Evolutionary conservation across 2,888 invertebrate genomes (phyloP), one percentile per base, ranked within the genome.

Genomic region (Suillia variegata): DNA sequence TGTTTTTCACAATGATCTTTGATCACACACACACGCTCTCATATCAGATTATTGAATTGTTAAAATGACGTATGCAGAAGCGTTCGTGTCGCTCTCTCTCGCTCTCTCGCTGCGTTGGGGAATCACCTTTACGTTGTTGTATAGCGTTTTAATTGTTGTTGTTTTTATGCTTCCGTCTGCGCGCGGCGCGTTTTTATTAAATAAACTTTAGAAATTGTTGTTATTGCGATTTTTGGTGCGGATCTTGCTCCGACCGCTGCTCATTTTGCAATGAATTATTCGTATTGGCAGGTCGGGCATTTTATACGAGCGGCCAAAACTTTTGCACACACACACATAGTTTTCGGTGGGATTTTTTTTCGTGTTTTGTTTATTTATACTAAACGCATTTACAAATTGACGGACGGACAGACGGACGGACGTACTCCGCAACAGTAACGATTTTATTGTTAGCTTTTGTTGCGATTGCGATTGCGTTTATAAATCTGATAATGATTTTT

Each of bases 81-180:
- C 31, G 31, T 31, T 12, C 12, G 6, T 31, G 5, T 5, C 31
- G 31, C 31, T n/a, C n/a, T n/a, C n/a, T n/a, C n/a, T 26, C 26
- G 10, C 10, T 26, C 26, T 26, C 26, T 26, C 26, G 10, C 26
- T 38, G 38, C 45, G 20, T 49, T 21, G 57, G 67, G 67, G 65
- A 65, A 54, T 62, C 64, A 67, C 67, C 60, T 59, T 13, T 56
- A n/a, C n/a, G n/a, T n/a, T n/a, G n/a, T n/a, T n/a, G n/a, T n/a
- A 45, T 6, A 26, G 20, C 15, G 33, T n/a, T 45, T 20, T 22
- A 12, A 24, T 22, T 12, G 22, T 20, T 18, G n/a, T 4, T 18
- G 45, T 38, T 12, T 45, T 45, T 45, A 45, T 45, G 8, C 38
- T 56, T 53, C 48, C 34, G 24, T 47, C 50, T 51, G 47, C 49